Evolutionary conservation across 2,797 vertebrate species (phyloP).

Genomic region (Sandelia bainsii): DNA sequence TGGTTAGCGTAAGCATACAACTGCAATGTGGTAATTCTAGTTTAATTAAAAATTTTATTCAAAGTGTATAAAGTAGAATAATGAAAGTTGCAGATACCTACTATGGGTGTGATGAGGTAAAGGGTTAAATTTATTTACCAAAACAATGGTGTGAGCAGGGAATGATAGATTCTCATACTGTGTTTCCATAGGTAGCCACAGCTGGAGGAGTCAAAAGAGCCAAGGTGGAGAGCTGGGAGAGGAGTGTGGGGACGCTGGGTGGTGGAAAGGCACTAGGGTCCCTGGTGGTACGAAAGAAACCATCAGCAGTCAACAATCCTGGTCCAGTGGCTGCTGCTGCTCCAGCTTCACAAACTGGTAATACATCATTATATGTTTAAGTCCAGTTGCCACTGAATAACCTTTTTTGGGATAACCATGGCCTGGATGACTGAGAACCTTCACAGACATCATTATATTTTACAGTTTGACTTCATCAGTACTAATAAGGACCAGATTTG

Average conservation of each 20-base stretch:
- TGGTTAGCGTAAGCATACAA: too few species aligned
- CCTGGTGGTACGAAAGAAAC: slow-evolving; percentile 87
- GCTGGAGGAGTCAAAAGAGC: slow-evolving; percentile 78
- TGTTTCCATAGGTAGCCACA: slow-evolving; percentile 61
- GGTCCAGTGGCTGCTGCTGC: slow-evolving; percentile 24
- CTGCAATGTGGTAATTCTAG: too few species aligned
- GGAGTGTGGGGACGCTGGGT: slow-evolving; percentile 84
- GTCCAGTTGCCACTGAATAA: too few species aligned
- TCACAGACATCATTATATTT: background rate
- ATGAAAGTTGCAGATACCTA: background rate
- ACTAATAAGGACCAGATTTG: background rate
- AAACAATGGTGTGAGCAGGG: background rate
- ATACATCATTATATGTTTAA: background rate
- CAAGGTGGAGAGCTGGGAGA: slow-evolving; percentile 89
- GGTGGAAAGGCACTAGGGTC: slow-evolving; percentile 77
- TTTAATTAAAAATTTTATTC: too few species aligned
- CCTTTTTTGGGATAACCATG: too few species aligned
- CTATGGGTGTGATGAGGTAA: background rate
- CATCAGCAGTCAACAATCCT: slow-evolving; percentile 47
- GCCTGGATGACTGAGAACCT: too few species aligned
- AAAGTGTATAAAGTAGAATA: too few species aligned
- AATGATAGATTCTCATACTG: background rate
- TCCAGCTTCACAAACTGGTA: slow-evolving; percentile 64
- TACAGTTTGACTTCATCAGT: background rate
- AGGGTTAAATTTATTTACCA: background rate